Base-by-base conservation (phyloP, 1,140 invertebrate species). In the Philaenus spumarius region DNA sequence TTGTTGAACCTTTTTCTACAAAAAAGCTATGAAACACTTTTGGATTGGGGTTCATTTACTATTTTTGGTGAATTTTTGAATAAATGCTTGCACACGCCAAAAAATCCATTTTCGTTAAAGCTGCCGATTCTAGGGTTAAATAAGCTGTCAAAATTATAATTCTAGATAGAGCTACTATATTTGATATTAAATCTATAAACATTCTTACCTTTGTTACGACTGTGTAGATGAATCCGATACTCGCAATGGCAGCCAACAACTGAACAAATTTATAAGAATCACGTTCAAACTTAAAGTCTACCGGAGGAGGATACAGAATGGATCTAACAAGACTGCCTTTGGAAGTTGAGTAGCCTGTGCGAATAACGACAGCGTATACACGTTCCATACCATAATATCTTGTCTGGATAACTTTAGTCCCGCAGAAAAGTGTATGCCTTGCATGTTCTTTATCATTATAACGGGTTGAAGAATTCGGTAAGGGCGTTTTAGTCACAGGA, bases 331-430 rank as follows among this genome's bases (percentile, higher is more conserved):
- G 75, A 60, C 86, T 84, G 55, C 94, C 94, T 75, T 96, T 96
- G 4, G 89, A 83, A 4, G 94, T 97, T 45, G 83, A 81, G 70
- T 93, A 97, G 2, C 93, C 92, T 20, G 91, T 93, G 51, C 88
- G 77, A 1, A 93, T 80, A 0, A 94, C 90, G 42, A 93, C 84
- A 4, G 90, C 91, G 42, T 84, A 73, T 1, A 92, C 89, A 73
- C 80, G 68, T 75, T 89, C 84, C 65, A 83, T 85, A 47, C 85
- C 87, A 71, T 90, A 93, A 71, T 90, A 95, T 62, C 95, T 79
- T 0, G 95, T 97, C 74, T 99, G 97, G 61, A 99, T 90, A 11
- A 99, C 84, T 67, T 87, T 82, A 0, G 97, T 99, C 0, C 97
- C 97, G 72, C 91, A 95, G 70, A 91, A 99, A 1, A 95, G 71